Conservation (phyloP, 2,888 invertebrate genomes). For the Lycaena phlaeas region DNA sequence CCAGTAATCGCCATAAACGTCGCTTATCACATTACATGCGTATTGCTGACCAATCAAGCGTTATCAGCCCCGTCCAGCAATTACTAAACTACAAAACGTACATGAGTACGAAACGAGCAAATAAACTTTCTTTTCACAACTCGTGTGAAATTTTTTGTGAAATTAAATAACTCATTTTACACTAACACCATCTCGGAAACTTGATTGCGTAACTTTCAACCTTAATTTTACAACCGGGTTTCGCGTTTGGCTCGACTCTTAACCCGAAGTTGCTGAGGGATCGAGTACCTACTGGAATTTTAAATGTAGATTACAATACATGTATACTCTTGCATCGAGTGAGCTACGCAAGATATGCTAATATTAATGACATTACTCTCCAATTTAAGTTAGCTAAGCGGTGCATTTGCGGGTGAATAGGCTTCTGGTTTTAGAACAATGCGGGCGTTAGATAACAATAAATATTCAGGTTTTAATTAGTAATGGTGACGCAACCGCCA, state of each 20-base stretch:
- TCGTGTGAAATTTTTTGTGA: conserved; percentile 8
- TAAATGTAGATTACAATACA: conserved; percentile 6
- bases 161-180: conserved; percentile 4
- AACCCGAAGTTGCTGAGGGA: neutral
- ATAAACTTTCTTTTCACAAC: conserved; percentile 10
- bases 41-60: no score
- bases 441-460: no score
- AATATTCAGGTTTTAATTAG: no score
- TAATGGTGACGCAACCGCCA: no score
- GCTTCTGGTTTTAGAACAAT: no score
- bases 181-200: conserved; percentile 1
- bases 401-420: neutral
- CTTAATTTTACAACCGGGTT: conserved; percentile 2
- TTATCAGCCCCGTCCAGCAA: neutral
- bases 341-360: conserved; percentile 4
- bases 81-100: neutral
- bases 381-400: conserved; percentile 7
- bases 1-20: no score
- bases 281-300: conserved; percentile 1
- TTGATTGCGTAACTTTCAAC: conserved; percentile 1
- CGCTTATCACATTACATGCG: no score
- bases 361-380: conserved; percentile 8
- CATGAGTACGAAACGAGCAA: conserved; percentile 3
- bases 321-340: neutral
- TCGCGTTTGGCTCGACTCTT: neutral